Base-by-base conservation (phyloP, 2,888 invertebrate species). In the Ophion obscuratus region DNA sequence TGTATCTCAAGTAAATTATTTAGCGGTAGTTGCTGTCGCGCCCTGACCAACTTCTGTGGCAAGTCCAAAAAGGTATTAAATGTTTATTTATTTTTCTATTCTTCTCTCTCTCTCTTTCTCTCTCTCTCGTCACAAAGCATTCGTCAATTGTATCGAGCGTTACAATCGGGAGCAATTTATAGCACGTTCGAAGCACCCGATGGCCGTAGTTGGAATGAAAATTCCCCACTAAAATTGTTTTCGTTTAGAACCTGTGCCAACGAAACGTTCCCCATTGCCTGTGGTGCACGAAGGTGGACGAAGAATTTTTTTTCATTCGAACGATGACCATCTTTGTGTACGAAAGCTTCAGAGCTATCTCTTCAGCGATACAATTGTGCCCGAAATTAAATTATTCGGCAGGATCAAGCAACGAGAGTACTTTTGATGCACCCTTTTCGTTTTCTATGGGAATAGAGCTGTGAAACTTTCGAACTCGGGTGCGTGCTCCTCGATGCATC, bases 1-100 rank as follows among this genome's bases (percentile, higher is more conserved):
- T 70, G 44, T 68, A 44, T 59, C 77, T 80, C 79, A 80, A 80
- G 79, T 53, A 71, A 64, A 47, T 73, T 80, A 80, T 64, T 64
- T 80, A 80, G 78, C 68, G 31, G 79, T 80, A 78, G 79, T 71
- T 71, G 62, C 71, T 61, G 53, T 61, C 64, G 79, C 10, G 44
- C 75, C 44, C 64, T 80, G 79, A 71, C 47, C 78, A 80, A 80
- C 62, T 62, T 74, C 81, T 68, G 68, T 75, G 67, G 67, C 40
- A 57, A 44, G 47, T 61, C 36, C 47, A 53, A 66, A 68, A 68
- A 64, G 53, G 36, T 36, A 79, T 80, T 53, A 71, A 81, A 75
- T 77, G 47, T 67, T 71, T 73, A 11, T 64, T 36, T 20, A 40
- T 70, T 47, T 53, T 31, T 40, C 27, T 64, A 17, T 11, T 64